A percentile compares a stretch with the other conserved stretches of the same genome.
Conservation (phyloP, 2,113 vertebrate species). For the Ovis canadensis region DNA sequence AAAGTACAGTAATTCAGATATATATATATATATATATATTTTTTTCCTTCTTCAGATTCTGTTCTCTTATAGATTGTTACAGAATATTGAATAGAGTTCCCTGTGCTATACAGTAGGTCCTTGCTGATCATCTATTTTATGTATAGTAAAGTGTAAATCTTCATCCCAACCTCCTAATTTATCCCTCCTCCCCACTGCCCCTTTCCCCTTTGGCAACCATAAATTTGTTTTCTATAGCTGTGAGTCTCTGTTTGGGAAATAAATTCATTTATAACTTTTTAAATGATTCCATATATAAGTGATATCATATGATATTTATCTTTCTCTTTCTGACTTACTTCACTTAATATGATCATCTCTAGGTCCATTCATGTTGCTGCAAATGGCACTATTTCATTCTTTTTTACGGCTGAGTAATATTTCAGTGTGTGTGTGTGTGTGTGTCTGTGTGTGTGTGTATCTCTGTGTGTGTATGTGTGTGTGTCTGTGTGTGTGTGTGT, state of each 20-base stretch:
- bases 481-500: too few species aligned
- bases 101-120: background rate
- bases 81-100: background rate
- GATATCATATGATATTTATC: background rate
- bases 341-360: background rate
- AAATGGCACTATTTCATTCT: background rate
- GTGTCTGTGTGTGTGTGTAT: rapidly evolving
- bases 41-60: background rate
- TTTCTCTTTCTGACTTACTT: background rate
- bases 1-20: background rate
- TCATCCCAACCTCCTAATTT: background rate
- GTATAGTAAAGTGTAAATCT: background rate
- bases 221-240: background rate
- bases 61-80: background rate
- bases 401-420: background rate
- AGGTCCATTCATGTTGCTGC: background rate
- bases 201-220: background rate
- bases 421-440: background rate
- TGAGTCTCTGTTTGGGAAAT: background rate
- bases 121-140: background rate
- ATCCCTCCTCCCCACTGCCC: background rate
- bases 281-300: background rate
- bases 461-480: too few species aligned
- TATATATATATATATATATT: background rate
- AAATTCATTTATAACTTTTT: background rate